Evolutionary conservation across 2,113 vertebrate species (phyloP).

Genomic region (Cyanoramphus novaezelandiae): DNA sequence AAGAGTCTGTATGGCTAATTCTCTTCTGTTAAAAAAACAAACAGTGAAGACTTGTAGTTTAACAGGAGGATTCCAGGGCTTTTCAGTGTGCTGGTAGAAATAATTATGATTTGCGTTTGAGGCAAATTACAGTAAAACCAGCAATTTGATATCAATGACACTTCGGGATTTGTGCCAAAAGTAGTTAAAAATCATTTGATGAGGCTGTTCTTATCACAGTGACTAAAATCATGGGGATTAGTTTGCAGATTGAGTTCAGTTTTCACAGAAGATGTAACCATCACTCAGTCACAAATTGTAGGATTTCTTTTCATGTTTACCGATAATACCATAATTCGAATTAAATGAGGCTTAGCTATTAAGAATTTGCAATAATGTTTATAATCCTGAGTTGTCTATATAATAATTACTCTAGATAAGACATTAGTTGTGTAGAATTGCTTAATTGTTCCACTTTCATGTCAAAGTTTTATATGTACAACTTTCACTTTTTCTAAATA

Average conservation of each 20-base stretch:
- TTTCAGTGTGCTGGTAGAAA: background rate
- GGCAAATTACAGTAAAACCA: background rate
- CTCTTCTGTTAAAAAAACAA: background rate
- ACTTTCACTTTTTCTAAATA: background rate
- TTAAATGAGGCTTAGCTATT: background rate
- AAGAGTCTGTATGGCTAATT: background rate
- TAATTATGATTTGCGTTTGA: background rate
- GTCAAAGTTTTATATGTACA: background rate
- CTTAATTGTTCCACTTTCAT: background rate
- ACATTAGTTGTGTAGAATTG: background rate
- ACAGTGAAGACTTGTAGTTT: background rate
- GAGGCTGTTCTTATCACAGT: background rate
- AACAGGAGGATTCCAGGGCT: background rate
- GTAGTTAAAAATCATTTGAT: background rate
- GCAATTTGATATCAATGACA: background rate
- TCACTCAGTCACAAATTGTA: background rate
- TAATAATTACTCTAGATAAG: background rate
- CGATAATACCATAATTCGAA: background rate
- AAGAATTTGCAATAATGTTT: background rate
- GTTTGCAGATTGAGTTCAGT: background rate
- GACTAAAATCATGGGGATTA: background rate
- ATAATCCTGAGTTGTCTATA: background rate
- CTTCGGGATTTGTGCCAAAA: background rate
- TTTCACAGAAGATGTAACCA: background rate
- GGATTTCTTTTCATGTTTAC: background rate